Conservation (phyloP, 2,888 invertebrate genomes). For the Lasioglossum malachurum region DNA sequence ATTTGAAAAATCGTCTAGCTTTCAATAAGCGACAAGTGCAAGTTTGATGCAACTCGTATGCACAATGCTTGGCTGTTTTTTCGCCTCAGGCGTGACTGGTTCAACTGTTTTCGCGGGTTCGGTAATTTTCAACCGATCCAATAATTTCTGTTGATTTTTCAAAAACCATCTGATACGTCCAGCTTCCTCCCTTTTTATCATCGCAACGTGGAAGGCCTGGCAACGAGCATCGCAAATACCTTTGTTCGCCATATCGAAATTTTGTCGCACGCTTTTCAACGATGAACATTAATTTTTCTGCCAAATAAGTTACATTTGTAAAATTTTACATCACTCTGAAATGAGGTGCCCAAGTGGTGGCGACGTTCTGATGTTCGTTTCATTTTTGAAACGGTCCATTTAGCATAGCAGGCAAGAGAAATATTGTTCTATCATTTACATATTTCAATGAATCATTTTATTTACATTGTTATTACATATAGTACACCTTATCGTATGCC, state of each 20-base stretch:
- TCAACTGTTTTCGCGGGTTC: constrained; percentile 53
- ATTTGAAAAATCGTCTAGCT: neutral
- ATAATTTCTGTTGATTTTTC: constrained; percentile 76
- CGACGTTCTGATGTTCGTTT: constrained; percentile 55
- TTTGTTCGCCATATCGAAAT: constrained; percentile 46
- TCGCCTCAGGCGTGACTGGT: constrained; percentile 23
- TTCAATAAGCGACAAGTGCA: neutral
- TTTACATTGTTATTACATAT: constrained; percentile 82
- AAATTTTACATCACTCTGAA: constrained; percentile 52
- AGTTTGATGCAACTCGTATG: neutral
- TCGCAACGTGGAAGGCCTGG: constrained; percentile 76
- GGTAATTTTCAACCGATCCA: constrained; percentile 71
- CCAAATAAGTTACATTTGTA: constrained; percentile 18
- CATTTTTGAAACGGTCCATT: neutral
- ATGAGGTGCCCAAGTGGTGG: constrained; percentile 31
- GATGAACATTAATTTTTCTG: neutral
- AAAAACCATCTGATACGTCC: constrained; percentile 79
- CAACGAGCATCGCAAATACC: constrained; percentile 76
- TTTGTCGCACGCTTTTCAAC: constrained; percentile 12
- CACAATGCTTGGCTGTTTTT: constrained; percentile 39
- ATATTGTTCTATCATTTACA: constrained; percentile 38
- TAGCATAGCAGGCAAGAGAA: constrained; percentile 28
- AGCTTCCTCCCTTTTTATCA: constrained; percentile 72
- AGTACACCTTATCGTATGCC: constrained; percentile 59
- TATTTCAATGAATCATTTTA: constrained; percentile 77